phyloP scores from a whole-genome alignment of 2,113 vertebrate species.

The Hemiscyllium ocellatum region DNA sequence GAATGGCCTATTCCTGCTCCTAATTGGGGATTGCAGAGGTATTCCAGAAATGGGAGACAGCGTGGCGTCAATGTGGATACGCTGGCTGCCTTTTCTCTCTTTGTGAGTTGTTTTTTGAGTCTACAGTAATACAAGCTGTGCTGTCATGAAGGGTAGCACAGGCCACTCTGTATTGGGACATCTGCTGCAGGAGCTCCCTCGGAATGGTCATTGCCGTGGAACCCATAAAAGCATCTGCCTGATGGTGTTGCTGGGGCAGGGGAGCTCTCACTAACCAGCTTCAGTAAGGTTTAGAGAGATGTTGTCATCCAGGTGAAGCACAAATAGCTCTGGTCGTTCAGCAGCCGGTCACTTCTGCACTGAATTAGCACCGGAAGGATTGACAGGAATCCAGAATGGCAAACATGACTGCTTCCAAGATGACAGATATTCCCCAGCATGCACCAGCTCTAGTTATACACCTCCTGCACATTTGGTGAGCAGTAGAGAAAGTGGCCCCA shows the following conservation, averaged over 20 bases:
- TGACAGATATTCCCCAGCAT: background rate
- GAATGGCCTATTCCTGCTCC: too few relatives aligned
- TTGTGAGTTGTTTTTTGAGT: too few relatives aligned
- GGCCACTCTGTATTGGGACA: background rate
- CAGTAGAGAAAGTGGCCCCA: background rate
- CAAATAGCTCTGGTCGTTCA: background rate
- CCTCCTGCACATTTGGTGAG: background rate
- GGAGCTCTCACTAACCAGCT: background rate
- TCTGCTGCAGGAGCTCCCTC: background rate
- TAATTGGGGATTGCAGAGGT: too few relatives aligned
- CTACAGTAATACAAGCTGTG: too few relatives aligned
- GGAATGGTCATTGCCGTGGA: background rate
- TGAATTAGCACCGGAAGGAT: background rate
- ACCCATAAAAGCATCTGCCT: background rate
- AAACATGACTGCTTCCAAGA: background rate
- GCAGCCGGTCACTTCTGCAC: background rate
- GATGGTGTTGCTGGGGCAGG: too few relatives aligned
- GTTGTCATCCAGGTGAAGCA: background rate
- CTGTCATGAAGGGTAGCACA: background rate
- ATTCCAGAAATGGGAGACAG: too few relatives aligned
- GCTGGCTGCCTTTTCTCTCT: too few relatives aligned
- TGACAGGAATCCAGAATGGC: background rate
- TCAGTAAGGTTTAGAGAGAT: background rate
- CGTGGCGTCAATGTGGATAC: too few relatives aligned
- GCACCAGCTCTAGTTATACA: background rate